These are phyloP conservation scores for Anastatus disparis DNA, from an alignment of 1,140 invertebrate species.

Conservation along the genomic window DNA sequence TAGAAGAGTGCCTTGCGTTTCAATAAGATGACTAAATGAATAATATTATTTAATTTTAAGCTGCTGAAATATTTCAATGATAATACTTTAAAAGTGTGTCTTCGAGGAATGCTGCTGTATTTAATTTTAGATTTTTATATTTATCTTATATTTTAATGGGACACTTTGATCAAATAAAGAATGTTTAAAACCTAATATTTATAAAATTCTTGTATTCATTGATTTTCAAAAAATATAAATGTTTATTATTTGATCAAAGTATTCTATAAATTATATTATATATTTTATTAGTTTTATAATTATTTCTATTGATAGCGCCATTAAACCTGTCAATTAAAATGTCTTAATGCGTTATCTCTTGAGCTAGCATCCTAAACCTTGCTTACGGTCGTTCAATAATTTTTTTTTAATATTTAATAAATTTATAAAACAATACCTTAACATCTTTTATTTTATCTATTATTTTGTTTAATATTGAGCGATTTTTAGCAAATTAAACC, in stretches of 20 bases:
- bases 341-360: constrained; percentile 33
- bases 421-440: too few relatives aligned
- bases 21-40: constrained; percentile 7
- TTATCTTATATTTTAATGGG: not conserved
- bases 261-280: not conserved
- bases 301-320: constrained; percentile 19
- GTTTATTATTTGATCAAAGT: constrained; percentile 19
- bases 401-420: not conserved
- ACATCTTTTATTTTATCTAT: too few relatives aligned
- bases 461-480: too few relatives aligned
- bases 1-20: constrained; percentile 4
- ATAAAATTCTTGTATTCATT: not conserved
- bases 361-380: constrained; percentile 30
- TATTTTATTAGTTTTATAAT: not conserved
- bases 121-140: not conserved
- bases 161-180: not conserved
- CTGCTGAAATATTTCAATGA: not conserved
- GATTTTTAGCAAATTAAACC: constrained; percentile 29
- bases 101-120: constrained; percentile 15
- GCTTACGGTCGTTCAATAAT: constrained; percentile 48
- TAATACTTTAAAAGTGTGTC: constrained; percentile 5
- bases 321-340: constrained; percentile 38
- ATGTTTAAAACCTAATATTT: not conserved
- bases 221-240: not conserved
- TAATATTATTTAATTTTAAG: constrained; percentile 15